phyloP scores from a whole-genome alignment of 1,140 invertebrate species.

The Atta colombica region DNA sequence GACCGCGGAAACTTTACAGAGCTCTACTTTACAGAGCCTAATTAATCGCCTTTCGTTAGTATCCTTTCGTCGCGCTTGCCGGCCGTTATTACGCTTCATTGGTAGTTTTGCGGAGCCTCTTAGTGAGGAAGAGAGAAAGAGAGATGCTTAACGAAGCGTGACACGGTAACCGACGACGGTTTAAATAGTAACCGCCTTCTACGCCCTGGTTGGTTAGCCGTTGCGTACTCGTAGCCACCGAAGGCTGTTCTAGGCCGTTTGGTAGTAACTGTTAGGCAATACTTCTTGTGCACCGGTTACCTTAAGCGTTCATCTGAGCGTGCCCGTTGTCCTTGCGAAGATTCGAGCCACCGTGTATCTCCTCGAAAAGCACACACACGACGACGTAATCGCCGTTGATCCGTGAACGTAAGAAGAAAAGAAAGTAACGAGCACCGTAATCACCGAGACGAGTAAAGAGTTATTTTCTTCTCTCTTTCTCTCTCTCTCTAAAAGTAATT shows the following conservation, averaged over 20 bases:
- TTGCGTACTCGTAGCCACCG: constrained; percentile 66
- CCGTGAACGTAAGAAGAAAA: constrained; percentile 16
- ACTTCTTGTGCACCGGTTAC: constrained; percentile 70
- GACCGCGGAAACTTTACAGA: constrained; percentile 26
- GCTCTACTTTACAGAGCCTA: background rate
- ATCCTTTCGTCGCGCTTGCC: constrained; percentile 33
- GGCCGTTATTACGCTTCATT: constrained; percentile 42
- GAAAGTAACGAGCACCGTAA: background rate
- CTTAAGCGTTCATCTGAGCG: constrained; percentile 69
- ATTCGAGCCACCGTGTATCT: constrained; percentile 56
- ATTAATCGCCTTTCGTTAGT: constrained; percentile 57
- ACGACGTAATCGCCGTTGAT: constrained; percentile 45
- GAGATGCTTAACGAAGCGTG: constrained; percentile 55
- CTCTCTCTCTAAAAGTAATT: constrained; percentile 10
- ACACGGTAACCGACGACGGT: constrained; percentile 59
- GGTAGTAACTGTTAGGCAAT: constrained; percentile 70
- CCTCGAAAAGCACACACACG: constrained; percentile 35
- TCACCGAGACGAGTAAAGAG: background rate
- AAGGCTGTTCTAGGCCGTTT: constrained; percentile 81
- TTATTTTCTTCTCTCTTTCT: constrained; percentile 3
- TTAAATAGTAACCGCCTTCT: constrained; percentile 75
- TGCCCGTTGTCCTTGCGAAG: constrained; percentile 68
- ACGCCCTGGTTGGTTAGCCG: constrained; percentile 74
- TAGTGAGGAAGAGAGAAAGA: constrained; percentile 2
- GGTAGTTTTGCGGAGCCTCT: constrained; percentile 21